Evolutionary conservation across 2,797 vertebrate species (phyloP).

Genomic region (Neopelma chrysocephalum): DNA sequence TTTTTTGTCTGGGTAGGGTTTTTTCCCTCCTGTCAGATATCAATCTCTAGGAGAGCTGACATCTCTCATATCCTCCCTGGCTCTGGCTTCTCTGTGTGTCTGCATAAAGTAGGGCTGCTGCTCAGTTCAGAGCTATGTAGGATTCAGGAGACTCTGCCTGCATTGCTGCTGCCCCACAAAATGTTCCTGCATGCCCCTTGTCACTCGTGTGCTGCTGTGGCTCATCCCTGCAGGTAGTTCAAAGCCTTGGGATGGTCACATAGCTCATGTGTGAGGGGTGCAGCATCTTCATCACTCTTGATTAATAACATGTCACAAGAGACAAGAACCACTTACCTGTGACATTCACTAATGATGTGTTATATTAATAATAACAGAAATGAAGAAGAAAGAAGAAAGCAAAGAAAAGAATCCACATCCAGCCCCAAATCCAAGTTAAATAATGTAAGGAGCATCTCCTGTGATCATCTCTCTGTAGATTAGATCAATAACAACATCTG

Average conservation of each 20-base stretch:
- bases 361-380: not conserved
- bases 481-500: constrained; percentile 15
- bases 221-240: not conserved
- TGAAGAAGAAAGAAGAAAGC: not conserved
- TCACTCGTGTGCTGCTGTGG: accelerated
- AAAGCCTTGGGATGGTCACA: not conserved
- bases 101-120: not conserved
- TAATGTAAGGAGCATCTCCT: constrained; percentile 20
- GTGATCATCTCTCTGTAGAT: not conserved
- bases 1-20: not conserved
- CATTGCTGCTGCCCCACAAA: not conserved
- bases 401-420: not conserved
- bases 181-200: accelerated
- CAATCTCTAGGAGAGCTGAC: not conserved
- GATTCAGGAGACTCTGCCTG: not conserved
- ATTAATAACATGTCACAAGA: not conserved
- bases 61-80: not conserved
- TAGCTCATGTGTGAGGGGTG: not conserved
- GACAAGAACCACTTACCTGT: not conserved
- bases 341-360: not conserved
- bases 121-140: not conserved
- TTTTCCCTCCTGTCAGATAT: not conserved
- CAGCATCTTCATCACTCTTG: not conserved
- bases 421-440: constrained; percentile 15
- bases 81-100: not conserved